Evolutionary conservation across 2,888 invertebrate genomes (phyloP).

Genomic region (Chesias legatella): DNA sequence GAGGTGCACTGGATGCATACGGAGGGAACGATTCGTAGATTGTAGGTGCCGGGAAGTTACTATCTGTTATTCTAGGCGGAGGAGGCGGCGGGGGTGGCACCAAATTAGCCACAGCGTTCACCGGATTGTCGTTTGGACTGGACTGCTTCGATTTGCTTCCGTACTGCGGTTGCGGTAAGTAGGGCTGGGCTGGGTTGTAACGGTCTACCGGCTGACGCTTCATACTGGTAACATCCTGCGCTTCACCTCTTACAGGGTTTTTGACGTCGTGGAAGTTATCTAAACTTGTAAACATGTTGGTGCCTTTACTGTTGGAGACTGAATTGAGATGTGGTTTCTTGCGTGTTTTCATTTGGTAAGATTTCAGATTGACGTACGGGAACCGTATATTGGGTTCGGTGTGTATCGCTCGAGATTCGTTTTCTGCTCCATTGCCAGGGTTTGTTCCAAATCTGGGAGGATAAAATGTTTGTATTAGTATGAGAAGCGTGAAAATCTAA

Average conservation of each 20-base stretch:
- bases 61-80: conserved; percentile 45
- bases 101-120: conserved; percentile 51
- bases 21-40: conserved; percentile 71
- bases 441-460: conserved; percentile 57
- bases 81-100: conserved; percentile 63
- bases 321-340: conserved; percentile 43
- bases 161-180: conserved; percentile 58
- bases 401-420: conserved; percentile 70
- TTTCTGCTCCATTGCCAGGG: conserved; percentile 65
- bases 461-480: too few species aligned
- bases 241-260: conserved; percentile 68
- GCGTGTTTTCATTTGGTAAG: conserved; percentile 62
- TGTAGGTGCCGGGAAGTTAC: conserved; percentile 57
- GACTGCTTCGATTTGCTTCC: conserved; percentile 59
- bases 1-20: conserved; percentile 40
- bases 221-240: conserved; percentile 49
- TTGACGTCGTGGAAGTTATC: conserved; percentile 59
- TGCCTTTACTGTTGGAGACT: conserved; percentile 45
- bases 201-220: conserved; percentile 58
- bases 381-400: conserved; percentile 65
- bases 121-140: conserved; percentile 33
- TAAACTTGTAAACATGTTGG: conserved; percentile 57
- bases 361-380: conserved; percentile 69
- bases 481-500: too few species aligned
- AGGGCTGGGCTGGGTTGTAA: conserved; percentile 75